Conservation (phyloP, 2,888 invertebrate species). For the Shargacucullia verbasci region DNA sequence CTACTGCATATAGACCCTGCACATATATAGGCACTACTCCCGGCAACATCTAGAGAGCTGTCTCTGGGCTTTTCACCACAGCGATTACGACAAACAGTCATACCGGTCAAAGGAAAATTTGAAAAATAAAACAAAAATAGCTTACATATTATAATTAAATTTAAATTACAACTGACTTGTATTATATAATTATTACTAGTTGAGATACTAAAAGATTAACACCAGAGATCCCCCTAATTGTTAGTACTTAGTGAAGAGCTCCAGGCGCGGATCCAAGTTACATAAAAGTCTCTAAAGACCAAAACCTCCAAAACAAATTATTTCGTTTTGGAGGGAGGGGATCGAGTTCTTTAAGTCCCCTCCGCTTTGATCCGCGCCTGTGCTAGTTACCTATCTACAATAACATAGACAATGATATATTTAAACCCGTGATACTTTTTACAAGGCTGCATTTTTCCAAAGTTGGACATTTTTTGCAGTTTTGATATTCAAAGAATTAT, state of each 20-base stretch:
- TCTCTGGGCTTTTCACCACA: too few relatives aligned
- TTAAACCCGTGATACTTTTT: constrained; percentile 11
- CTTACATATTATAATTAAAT: not conserved
- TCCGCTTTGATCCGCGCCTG: constrained; percentile 22
- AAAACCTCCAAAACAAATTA: constrained; percentile 16
- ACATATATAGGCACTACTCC: too few relatives aligned
- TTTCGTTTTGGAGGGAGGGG: constrained; percentile 21
- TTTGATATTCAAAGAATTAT: too few relatives aligned
- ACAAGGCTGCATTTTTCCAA: not conserved
- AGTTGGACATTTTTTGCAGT: not conserved
- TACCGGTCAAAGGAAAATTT: too few relatives aligned
- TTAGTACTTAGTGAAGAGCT: not conserved
- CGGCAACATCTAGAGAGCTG: too few relatives aligned
- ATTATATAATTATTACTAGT: not conserved
- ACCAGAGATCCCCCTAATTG: constrained; percentile 10
- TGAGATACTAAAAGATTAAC: not conserved
- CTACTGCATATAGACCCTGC: too few relatives aligned
- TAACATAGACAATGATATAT: constrained; percentile 4
- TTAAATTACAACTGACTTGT: not conserved
- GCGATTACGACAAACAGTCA: too few relatives aligned
- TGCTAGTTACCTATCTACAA: constrained; percentile 24
- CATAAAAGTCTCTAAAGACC: not conserved
- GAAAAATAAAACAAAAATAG: not conserved
- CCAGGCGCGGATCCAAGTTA: constrained; percentile 30
- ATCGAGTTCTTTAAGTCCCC: not conserved